Evolutionary conservation across 2,113 vertebrate genomes (phyloP), one percentile per base, ranked within the genome.

Genomic region (Pleuronectes platessa): DNA sequence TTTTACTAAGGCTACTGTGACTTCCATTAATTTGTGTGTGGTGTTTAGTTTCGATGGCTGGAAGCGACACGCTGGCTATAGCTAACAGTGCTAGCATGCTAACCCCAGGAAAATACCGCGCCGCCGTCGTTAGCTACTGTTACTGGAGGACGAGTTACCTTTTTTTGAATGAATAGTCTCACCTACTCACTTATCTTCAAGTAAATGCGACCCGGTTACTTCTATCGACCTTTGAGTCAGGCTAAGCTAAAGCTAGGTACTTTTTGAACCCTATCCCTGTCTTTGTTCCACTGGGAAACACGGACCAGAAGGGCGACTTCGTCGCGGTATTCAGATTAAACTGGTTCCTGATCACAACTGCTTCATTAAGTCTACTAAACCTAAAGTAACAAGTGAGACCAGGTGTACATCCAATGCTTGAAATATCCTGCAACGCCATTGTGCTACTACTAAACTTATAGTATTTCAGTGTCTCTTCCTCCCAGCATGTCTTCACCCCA

Each of bases 251-350:
- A 1, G 21, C 20, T 45, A n/a, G 23, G 26, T 51, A 59, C 58
- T 73, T 40, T 62, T 2, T n/a, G 21, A 56, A 31, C 31, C 47
- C 54, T 26, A 24, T 2, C 8, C 58, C 24, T 20, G 60, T 68
- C 85, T 90, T 88, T 89, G 85, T 88, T 87, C 31, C 31, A 64
- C 15, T 55, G 40, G 47, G 55, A 63, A 49, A 82, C 9, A 56
- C 4, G 9, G 20, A 8, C 14, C 3, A 17, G 2, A 7, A 1
- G 21, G 40, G 8, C 26, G 13, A 18, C 23, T 24, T 14, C 0
- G 6, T 5, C 13, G 8, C 31, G 37, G 31, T 27, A 51, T 47
- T 2, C 9, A n/a, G 1, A 12, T n/a, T 11, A 1, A 4, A 31
- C 0, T 47, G 14, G 1, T 0, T 18, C 54, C 1, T 7, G 59